A percentile compares a stretch with the other conserved stretches of the same genome.
Evolutionary conservation across 92 coral and sea anemone species (phyloP).

Genomic region (Zoanthus solanderi): DNA sequence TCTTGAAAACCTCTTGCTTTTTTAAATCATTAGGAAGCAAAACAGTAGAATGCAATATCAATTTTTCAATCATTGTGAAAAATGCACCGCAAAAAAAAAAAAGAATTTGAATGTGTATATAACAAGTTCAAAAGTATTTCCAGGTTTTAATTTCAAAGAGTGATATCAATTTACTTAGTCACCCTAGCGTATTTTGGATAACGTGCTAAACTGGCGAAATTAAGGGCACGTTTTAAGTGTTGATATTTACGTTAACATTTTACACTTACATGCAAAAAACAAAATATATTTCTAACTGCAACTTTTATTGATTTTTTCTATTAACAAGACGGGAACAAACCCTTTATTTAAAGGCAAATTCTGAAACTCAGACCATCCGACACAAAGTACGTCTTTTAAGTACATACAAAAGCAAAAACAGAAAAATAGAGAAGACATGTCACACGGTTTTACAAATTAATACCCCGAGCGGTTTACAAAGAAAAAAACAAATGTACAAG

Average conservation of each 20-base stretch:
- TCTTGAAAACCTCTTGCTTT: neutral
- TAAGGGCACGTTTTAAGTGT: neutral
- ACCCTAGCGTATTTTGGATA: neutral
- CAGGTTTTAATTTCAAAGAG: neutral
- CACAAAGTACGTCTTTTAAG: too few species aligned
- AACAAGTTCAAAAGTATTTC: neutral
- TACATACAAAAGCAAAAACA: too few species aligned
- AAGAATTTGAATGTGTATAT: neutral
- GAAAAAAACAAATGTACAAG: too few species aligned
- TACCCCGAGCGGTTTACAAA: too few species aligned
- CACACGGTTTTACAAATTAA: too few species aligned
- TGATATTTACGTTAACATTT: neutral
- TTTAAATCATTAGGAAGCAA: neutral
- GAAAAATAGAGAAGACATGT: too few species aligned
- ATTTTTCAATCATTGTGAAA: neutral
- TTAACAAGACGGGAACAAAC: neutral
- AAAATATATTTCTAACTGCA: neutral
- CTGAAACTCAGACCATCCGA: too few species aligned
- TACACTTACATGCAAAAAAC: neutral
- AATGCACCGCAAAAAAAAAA: neutral
- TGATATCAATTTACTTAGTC: neutral
- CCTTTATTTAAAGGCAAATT: neutral
- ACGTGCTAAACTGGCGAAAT: constrained; percentile 10
- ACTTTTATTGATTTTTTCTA: neutral
- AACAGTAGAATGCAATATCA: neutral